These are phyloP conservation scores for Drosophila monieri DNA, from an alignment of 2,888 invertebrate species.

Conservation along the genomic window DNA sequence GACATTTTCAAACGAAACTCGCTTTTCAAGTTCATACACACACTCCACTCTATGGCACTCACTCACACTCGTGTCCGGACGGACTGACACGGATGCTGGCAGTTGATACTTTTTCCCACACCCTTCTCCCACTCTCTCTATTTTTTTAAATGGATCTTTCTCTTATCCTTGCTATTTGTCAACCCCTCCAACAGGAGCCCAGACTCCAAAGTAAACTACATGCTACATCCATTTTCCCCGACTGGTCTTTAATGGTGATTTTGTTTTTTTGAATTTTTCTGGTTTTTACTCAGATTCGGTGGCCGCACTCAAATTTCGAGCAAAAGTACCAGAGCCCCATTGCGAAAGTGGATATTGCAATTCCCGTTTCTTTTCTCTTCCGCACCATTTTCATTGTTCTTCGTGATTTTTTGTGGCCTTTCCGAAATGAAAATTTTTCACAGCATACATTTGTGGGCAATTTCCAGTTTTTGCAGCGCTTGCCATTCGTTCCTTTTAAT, in stretches of 20 bases:
- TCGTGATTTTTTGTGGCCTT: conserved; percentile 14
- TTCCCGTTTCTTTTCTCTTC: conserved; percentile 10
- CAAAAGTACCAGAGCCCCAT: conserved; percentile 1
- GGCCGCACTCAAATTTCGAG: conserved; percentile 53
- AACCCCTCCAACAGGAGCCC: conserved; percentile 7
- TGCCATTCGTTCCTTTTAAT: conserved; percentile 38
- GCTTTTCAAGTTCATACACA: conserved; percentile 44
- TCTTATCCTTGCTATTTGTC: conserved; percentile 6
- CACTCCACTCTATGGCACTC: conserved; percentile 19
- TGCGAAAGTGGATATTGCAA: conserved; percentile 17
- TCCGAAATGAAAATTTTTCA: conserved; percentile 39
- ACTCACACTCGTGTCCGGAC: conserved; percentile 10
- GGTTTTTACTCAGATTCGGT: conserved; percentile 18
- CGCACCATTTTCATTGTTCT: conserved; percentile 48
- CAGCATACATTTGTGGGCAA: conserved; percentile 55
- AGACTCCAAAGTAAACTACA: conserved; percentile 12
- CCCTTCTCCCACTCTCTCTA: conserved; percentile 1
- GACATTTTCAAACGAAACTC: conserved; percentile 49
- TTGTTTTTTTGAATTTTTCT: conserved; percentile 8
- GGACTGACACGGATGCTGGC: conserved; percentile 29
- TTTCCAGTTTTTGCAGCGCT: conserved; percentile 39
- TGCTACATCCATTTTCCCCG: conserved; percentile 10
- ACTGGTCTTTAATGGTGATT: conserved; percentile 34
- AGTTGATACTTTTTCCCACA: conserved; percentile 33
- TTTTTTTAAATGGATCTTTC: neutral